These are phyloP conservation scores for Capitella teleta DNA, from an alignment of 1,140 invertebrate genomes.

Conservation along the genomic window DNA sequence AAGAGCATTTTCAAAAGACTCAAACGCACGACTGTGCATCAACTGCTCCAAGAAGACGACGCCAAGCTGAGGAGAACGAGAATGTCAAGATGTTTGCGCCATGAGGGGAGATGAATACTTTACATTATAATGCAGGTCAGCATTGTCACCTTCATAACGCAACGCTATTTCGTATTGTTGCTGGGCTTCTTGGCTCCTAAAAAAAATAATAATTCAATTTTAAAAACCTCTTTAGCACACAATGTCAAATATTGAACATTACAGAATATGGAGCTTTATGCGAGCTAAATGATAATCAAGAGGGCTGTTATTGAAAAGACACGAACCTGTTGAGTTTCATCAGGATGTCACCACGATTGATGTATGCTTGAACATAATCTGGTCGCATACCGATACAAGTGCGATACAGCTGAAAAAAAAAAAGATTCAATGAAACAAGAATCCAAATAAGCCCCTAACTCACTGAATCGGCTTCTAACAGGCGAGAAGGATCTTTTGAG, in stretches of 20 bases:
- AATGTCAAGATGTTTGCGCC: too few relatives aligned
- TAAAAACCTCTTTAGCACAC: background rate
- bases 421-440: background rate
- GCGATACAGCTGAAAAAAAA: conserved; percentile 54
- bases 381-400: conserved; percentile 94
- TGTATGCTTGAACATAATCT: conserved; percentile 94
- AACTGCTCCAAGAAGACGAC: conserved; percentile 88
- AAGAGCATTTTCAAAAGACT: conserved; percentile 84
- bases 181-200: conserved; percentile 78
- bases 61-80: conserved; percentile 54
- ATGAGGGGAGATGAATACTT: too few relatives aligned
- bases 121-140: conserved; percentile 92
- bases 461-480: conserved; percentile 81
- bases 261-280: too few relatives aligned
- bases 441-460: conserved; percentile 7
- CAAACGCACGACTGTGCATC: conserved; percentile 75
- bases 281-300: too few relatives aligned
- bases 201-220: conserved; percentile 10
- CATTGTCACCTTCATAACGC: conserved; percentile 85
- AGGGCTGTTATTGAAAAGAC: background rate
- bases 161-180: conserved; percentile 87
- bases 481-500: conserved; percentile 76
- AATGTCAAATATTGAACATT: conserved; percentile 3
- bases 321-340: conserved; percentile 83
- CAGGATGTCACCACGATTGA: conserved; percentile 89